Percentiles rank a stretch among this genome's conserved stretches.
These are phyloP conservation scores for Patella depressa DNA, from an alignment of 2,888 invertebrate genomes.

Conservation along the genomic window DNA sequence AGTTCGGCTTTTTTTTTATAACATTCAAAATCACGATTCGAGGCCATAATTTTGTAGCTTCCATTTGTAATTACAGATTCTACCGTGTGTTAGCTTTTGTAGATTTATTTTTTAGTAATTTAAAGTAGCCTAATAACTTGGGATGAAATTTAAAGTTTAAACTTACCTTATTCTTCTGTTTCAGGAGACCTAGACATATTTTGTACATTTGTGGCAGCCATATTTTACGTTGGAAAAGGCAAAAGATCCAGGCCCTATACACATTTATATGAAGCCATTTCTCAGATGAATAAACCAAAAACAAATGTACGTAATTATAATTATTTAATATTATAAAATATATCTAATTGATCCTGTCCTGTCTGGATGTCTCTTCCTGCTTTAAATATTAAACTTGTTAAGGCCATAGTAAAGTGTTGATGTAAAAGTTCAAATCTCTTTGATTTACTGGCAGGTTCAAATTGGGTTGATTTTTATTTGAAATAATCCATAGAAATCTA, in stretches of 20 bases:
- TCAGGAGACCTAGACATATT: slow-evolving; percentile 73
- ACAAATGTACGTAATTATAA: slow-evolving; percentile 41
- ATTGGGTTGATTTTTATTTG: neutral
- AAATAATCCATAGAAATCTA: slow-evolving; percentile 17
- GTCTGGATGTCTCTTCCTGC: neutral
- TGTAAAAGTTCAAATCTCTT: too few relatives aligned
- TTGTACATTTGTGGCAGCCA: slow-evolving; percentile 84
- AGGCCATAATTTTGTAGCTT: too few relatives aligned
- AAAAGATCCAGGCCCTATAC: slow-evolving; percentile 89
- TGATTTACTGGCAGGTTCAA: neutral
- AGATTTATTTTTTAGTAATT: too few relatives aligned
- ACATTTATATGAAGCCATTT: slow-evolving; percentile 91
- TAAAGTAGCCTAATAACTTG: too few relatives aligned
- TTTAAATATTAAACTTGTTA: neutral
- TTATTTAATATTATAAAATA: neutral
- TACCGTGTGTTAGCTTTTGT: too few relatives aligned
- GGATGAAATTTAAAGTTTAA: too few relatives aligned
- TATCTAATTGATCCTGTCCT: neutral
- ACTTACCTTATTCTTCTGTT: too few relatives aligned
- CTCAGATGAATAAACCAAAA: slow-evolving; percentile 54
- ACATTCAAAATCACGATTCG: too few relatives aligned
- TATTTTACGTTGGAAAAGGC: slow-evolving; percentile 97
- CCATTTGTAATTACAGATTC: too few relatives aligned
- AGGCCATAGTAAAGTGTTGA: too few relatives aligned
- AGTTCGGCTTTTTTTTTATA: too few relatives aligned